A percentile compares a stretch with the other conserved stretches of the same genome.
phyloP scores from a whole-genome alignment of 2,797 vertebrate species.

The Psittacula derbiana region DNA sequence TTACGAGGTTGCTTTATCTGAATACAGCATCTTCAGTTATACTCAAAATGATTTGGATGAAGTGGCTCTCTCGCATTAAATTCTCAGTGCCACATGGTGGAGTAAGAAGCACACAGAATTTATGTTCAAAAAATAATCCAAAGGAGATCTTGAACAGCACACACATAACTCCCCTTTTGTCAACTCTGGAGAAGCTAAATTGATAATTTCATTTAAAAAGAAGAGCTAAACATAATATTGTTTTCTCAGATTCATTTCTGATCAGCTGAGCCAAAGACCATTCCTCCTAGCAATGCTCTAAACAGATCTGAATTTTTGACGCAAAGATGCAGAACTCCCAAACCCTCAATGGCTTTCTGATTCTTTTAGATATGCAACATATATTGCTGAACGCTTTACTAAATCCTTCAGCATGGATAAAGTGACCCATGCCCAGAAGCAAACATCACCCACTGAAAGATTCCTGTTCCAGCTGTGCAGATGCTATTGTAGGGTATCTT shows the following conservation, averaged over 20 bases:
- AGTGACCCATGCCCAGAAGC: neutral
- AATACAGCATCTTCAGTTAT: neutral
- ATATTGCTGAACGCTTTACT: neutral
- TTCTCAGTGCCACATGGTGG: slow-evolving; percentile 74
- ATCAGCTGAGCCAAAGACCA: neutral
- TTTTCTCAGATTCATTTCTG: neutral
- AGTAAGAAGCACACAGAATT: slow-evolving; percentile 65
- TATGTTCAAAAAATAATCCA: neutral
- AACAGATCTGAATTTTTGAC: neutral
- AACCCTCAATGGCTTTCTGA: neutral
- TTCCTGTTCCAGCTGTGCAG: neutral
- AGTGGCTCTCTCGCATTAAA: slow-evolving; percentile 38
- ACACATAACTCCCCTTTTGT: neutral
- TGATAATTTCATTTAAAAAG: neutral
- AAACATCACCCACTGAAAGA: neutral
- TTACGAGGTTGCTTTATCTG: neutral
- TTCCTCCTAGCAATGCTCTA: neutral
- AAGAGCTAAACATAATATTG: neutral
- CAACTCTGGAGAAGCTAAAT: neutral
- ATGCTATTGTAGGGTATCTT: neutral
- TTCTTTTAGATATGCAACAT: neutral
- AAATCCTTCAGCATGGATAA: neutral
- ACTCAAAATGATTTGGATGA: neutral
- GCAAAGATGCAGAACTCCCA: neutral
- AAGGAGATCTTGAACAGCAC: neutral